These are phyloP conservation scores for Nasonia longicornis DNA, from an alignment of 1,140 invertebrate genomes.

Conservation along the genomic window DNA sequence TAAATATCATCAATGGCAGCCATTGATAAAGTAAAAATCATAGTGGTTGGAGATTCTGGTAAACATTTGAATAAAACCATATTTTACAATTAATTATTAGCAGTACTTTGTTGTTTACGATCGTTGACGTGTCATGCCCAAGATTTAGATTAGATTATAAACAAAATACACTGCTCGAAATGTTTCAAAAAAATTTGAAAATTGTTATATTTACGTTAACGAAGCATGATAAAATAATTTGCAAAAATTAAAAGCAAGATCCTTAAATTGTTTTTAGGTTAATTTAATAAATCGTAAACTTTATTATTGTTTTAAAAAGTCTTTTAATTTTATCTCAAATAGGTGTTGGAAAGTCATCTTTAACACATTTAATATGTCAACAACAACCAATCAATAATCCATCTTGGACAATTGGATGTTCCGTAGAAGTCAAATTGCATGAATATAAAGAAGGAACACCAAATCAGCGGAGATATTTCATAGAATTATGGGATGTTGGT, in stretches of 20 bases:
- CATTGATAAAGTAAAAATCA: slow-evolving; percentile 89
- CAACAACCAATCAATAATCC: slow-evolving; percentile 86
- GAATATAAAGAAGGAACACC: slow-evolving; percentile 95
- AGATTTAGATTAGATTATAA: slow-evolving; percentile 5
- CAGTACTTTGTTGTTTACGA: not conserved
- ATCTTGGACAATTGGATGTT: slow-evolving; percentile 95
- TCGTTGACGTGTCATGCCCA: slow-evolving; percentile 30
- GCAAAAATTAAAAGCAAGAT: not conserved
- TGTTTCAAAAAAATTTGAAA: not conserved
- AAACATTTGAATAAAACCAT: slow-evolving; percentile 49
- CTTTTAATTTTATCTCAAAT: not conserved
- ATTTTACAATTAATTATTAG: not conserved
- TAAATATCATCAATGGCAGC: slow-evolving; percentile 72
- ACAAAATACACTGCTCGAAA: not conserved
- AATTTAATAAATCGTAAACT: slow-evolving; percentile 3
- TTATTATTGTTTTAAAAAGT: not conserved
- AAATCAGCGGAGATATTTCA: slow-evolving; percentile 90
- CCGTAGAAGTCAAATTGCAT: slow-evolving; percentile 95
- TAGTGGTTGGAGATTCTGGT: slow-evolving; percentile 95
- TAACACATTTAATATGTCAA: slow-evolving; percentile 92
- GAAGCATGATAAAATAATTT: not conserved
- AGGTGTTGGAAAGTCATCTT: slow-evolving; percentile 95
- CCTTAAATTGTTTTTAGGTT: slow-evolving; percentile 24
- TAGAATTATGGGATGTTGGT: slow-evolving; percentile 97
- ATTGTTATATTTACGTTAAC: not conserved